phyloP scores from a whole-genome alignment of 2,888 invertebrate species.

The Trissolcus japonicus region DNA sequence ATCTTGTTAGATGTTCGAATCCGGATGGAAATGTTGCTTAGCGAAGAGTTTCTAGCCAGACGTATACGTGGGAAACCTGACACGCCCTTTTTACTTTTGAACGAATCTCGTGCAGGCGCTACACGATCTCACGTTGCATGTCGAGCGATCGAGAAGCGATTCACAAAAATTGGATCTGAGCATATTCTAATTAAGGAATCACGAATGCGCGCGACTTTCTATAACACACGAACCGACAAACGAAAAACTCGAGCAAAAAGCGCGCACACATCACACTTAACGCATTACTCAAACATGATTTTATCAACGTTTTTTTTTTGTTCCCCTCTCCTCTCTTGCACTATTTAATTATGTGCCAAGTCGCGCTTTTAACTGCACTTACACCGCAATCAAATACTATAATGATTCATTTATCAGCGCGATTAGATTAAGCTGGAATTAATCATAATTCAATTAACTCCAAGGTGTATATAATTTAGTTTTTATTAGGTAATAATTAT shows the following conservation, averaged over 20 bases:
- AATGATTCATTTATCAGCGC: constrained; percentile 22
- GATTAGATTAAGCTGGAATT: constrained; percentile 31
- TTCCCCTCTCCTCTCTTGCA: constrained; percentile 5
- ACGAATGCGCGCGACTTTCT: constrained; percentile 38
- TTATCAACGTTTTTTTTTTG: constrained; percentile 6
- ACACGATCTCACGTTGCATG: constrained; percentile 41
- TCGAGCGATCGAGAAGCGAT: constrained; percentile 33
- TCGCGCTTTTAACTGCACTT: constrained; percentile 17
- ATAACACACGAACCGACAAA: constrained; percentile 6
- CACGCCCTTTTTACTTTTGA: constrained; percentile 54
- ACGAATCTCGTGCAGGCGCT: constrained; percentile 35
- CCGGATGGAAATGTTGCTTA: constrained; percentile 35
- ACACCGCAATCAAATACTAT: constrained; percentile 3
- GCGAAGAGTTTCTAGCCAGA: constrained; percentile 47
- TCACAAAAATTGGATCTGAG: constrained; percentile 35
- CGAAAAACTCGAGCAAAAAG: constrained; percentile 25
- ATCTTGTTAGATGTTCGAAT: constrained; percentile 36
- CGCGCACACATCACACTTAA: constrained; percentile 6
- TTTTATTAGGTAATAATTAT: too few species aligned
- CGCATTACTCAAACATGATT: constrained; percentile 14
- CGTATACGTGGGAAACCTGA: constrained; percentile 54
- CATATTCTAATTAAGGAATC: constrained; percentile 55
- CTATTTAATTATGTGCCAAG: constrained; percentile 29
- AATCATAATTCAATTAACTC: constrained; percentile 29
- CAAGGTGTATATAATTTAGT: too few species aligned